phyloP scores from a whole-genome alignment of 2,113 vertebrate species.

The Nematolebias whitei region DNA sequence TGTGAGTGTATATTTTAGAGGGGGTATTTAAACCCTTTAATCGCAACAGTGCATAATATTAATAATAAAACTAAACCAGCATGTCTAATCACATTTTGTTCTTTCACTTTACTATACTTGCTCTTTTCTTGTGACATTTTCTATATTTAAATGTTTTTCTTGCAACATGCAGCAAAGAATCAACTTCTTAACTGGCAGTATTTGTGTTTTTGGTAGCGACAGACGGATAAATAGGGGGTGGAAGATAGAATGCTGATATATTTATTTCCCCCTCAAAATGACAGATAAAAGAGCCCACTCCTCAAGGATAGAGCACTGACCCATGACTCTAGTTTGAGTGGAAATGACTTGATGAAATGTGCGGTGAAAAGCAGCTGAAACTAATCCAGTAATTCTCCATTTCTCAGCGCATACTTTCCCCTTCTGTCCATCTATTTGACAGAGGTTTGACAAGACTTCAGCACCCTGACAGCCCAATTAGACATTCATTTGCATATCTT shows the following conservation, averaged over 20 bases:
- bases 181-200: constrained; percentile 6
- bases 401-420: constrained; percentile 30
- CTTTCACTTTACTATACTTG: not conserved
- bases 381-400: constrained; percentile 62
- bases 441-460: constrained; percentile 63
- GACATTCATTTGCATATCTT: constrained; percentile 79
- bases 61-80: not conserved
- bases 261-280: constrained; percentile 21
- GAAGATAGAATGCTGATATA: not conserved
- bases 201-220: constrained; percentile 18
- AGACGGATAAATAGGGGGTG: constrained; percentile 8
- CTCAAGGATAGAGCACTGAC: constrained; percentile 60
- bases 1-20: constrained; percentile 5
- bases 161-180: constrained; percentile 22
- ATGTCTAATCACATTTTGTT: not conserved
- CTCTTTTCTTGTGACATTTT: not conserved
- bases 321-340: constrained; percentile 53
- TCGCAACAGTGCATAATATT: no score
- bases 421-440: constrained; percentile 46
- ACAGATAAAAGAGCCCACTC: constrained; percentile 30
- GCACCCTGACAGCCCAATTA: constrained; percentile 80
- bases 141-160: not conserved
- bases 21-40: not conserved
- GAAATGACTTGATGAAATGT: constrained; percentile 68
- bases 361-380: constrained; percentile 66